Percentiles rank a stretch among this genome's conserved stretches.
These are phyloP conservation scores for Siniperca undulata DNA, from an alignment of 2,797 vertebrate genomes.

Conservation along the genomic window DNA sequence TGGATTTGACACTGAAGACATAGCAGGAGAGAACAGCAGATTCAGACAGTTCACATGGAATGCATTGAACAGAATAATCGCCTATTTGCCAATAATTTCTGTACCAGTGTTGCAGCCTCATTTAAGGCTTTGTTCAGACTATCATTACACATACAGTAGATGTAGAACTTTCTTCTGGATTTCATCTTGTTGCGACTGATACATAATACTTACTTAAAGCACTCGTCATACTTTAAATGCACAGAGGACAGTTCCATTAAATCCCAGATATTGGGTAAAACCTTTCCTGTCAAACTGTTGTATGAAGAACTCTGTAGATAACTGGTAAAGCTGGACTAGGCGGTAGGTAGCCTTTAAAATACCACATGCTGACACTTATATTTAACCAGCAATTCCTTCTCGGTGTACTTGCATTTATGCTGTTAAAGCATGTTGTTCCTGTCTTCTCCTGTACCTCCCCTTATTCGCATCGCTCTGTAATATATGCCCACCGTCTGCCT, in stretches of 20 bases:
- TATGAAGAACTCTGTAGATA: conserved; percentile 41
- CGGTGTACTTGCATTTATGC: conserved; percentile 35
- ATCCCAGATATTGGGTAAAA: conserved; percentile 35
- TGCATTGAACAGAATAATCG: neutral
- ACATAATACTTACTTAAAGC: neutral
- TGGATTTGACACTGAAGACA: conserved; percentile 43
- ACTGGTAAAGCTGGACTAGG: conserved; percentile 25
- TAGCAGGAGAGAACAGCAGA: neutral
- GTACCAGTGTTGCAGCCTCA: neutral
- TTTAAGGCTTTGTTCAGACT: conserved; percentile 35
- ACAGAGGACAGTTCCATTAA: conserved; percentile 38
- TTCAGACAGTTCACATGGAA: conserved; percentile 11
- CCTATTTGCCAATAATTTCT: neutral
- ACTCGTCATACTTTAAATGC: conserved; percentile 19
- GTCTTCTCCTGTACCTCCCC: conserved; percentile 17
- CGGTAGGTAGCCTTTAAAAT: conserved; percentile 50
- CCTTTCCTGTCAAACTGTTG: conserved; percentile 35
- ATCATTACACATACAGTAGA: neutral
- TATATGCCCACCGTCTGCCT: conserved; percentile 47
- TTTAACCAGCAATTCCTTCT: conserved; percentile 40
- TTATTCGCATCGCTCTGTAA: conserved; percentile 41
- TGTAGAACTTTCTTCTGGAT: neutral
- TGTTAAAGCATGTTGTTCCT: conserved; percentile 31
- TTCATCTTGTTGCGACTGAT: neutral
- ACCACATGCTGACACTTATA: conserved; percentile 46